Base-by-base conservation (phyloP, 2,888 invertebrate species). In the Dryobota labecula region DNA sequence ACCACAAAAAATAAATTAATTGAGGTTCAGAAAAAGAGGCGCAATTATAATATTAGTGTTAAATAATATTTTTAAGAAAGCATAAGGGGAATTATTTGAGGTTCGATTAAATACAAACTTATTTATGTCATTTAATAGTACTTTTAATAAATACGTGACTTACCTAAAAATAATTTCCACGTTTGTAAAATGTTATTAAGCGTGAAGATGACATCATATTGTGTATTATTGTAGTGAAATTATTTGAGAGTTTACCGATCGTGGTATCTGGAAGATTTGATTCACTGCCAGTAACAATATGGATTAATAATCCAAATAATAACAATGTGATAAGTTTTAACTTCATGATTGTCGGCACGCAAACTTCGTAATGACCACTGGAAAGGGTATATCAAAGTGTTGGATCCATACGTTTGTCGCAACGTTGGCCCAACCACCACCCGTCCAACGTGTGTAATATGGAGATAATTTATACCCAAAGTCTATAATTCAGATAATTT, bases 311-410 rank as follows among this genome's bases (percentile, higher is more conserved):
- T 43, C 24, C 62, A 8, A 65, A 24, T 33, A 65, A 43, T n/a
- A 61, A 62, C 9, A 65, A 33, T 33, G 1, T 13, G 0, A 33
- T 7, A 24, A 43, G 1, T 24, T 8, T 20, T 13, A 61, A 43
- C 62, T 61, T 65, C 65, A 65, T 65, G 24, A 43, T 36, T 61
- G 33, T 33, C 0, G 41, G 33, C 24, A 9, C 38, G 38, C 24
- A 24, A 61, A 45, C 62, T 45, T 33, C 20, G 24, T 8, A 20
- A 60, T n/a, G 30, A 30, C 0, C 24, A n/a, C 41, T 60, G 61
- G 20, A 65, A 18, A n/a, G n/a, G n/a, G n/a, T 58, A 27, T 57
- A 57, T 63, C 38, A 15, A 13, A 13, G 27, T 15, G 3, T n/a
- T 38, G 38, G 27, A 57, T 30, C 30, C n/a, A 38, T 3, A 30